Evolutionary conservation across 2,888 invertebrate genomes (phyloP), one percentile per base, ranked within the genome.

Genomic region (Drosophila emarginata): DNA sequence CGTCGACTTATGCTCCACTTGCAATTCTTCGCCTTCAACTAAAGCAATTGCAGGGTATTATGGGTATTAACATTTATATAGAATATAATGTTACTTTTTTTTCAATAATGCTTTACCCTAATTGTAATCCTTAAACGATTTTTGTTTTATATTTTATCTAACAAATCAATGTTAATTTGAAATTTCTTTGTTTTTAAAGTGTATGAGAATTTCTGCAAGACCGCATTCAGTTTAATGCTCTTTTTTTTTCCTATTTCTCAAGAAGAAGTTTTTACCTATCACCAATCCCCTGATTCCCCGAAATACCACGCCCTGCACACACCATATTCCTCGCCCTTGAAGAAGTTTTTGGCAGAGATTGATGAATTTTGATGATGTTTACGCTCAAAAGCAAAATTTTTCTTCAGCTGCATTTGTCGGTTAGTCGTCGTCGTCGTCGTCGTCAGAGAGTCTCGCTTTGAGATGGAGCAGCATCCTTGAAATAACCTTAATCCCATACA

Each of bases 321-420:
- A 45, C 11, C 45, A 21, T 45, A 45, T 45, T 12, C 45, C 21
- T 45, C 45, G 45, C 21, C 45, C 45, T 87, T 87, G 70, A 79
- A 79, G 82, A 90, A 90, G 86, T 89, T 90, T 90, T 89, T 90
- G 90, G 90, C 90, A 90, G 90, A 90, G 90, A 90, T 90, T 90
- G 90, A 90, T 90, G 90, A 90, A 90, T 90, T 88, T 88, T 88
- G 86, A 90, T 89, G 89, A 90, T 90, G 89, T 86, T 87, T 86
- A 87, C 87, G 85, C 87, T 82, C 83, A 87, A 74, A 79, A 78
- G 84, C 59, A 79, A 70, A 68, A 77, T 72, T 81, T 81, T 76
- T 77, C 80, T 45, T 61, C 28, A 52, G 71, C 73, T 67, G 74
- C 56, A 71, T 60, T 73, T 73, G 73, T 66, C 37, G 65, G 69